A percentile compares a stretch with the other conserved stretches of the same genome.
These are phyloP conservation scores for Alligator sinensis DNA, from an alignment of 2,113 vertebrate genomes.

Conservation along the genomic window DNA sequence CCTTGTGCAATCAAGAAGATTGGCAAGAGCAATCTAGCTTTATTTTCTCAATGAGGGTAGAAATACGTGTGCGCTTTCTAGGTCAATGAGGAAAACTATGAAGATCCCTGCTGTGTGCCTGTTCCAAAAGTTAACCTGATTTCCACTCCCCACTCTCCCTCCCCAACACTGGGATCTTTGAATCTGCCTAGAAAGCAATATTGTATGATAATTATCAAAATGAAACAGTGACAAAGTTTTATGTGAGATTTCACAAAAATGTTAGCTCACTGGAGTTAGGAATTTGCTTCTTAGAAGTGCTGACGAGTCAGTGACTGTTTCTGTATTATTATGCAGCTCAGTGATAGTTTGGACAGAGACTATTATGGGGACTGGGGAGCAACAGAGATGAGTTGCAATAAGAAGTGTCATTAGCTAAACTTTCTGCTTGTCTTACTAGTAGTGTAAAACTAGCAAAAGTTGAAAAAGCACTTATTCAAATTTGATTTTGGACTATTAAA, in stretches of 20 bases:
- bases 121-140: neutral
- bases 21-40: too few relatives aligned
- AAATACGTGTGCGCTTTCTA: too few relatives aligned
- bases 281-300: neutral
- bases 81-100: too few relatives aligned
- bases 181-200: neutral
- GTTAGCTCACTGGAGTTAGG: neutral
- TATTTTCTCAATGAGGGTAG: too few relatives aligned
- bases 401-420: neutral
- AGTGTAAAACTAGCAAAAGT: neutral
- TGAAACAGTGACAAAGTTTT: neutral
- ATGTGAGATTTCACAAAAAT: neutral
- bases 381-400: neutral
- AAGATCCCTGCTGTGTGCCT: neutral
- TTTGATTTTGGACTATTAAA: neutral
- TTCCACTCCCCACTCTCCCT: too few relatives aligned
- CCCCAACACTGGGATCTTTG: neutral
- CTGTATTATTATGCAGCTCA: neutral
- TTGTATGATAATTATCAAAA: neutral
- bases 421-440: neutral
- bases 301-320: neutral
- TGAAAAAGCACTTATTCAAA: neutral
- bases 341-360: neutral
- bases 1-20: neutral
- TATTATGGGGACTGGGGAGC: neutral